Evolutionary conservation across 2,113 vertebrate genomes (phyloP), one percentile per base, ranked within the genome.

Genomic region (Calidris pugnax): DNA sequence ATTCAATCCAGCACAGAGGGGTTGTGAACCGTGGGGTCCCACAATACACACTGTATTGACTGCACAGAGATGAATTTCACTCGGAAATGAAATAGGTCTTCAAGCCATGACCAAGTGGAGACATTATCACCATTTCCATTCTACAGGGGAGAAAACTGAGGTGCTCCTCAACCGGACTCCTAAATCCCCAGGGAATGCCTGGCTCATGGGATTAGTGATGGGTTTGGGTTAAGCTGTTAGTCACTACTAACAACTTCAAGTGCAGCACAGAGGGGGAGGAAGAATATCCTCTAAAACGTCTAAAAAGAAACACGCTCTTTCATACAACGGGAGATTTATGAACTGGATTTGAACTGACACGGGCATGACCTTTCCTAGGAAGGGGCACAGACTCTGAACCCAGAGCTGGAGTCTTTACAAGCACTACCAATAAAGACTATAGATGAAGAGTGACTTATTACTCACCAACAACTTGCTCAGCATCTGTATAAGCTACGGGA

Each of bases 381-480:
- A 94, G 94, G 86, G 88, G 39, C 62, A 72, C 13, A 71, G 45
- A 59, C 77, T 92, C 84, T 84, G 75, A 76, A 79, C 7, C 8
- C 94, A 66, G 73, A 60, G 60, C 90, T 78, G 85, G 86, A 88
- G 66, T 6, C 88, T 94, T 90, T 90, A 87, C 88, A 90, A 90
- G 85, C 64, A 41, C 30, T 39, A 71, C 83, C 62, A 85, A 74
- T 84, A 86, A 90, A 82, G 84, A 17, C 71, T 16, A 17, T 9
- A 91, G 92, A 92, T 73, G 76, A 85, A 60, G 69, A 94, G 89
- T 82, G 94, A 95, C 96, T 96, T 95, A 95, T 82, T 87, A 93
- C 69, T 56, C 92, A 92, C 80, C 77, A 87, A 48, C 90, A 93
- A 91, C 91, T 94, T 87, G 87, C 87, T 85, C 85, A 76, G 93